These are phyloP conservation scores for Heliconius ismenius DNA, from an alignment of 2,888 invertebrate genomes.

Conservation along the genomic window DNA sequence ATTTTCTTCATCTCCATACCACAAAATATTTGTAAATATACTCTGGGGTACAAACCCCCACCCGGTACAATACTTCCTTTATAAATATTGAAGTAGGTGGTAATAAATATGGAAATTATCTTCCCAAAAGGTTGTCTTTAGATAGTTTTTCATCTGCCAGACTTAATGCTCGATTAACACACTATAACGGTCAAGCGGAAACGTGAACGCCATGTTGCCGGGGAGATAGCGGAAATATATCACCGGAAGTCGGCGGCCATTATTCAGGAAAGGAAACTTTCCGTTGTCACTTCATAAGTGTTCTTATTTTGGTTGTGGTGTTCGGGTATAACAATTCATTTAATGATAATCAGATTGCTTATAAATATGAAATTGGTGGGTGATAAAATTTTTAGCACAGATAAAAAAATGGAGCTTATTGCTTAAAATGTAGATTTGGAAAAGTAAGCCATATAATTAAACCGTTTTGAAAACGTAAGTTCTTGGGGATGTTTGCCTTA, in stretches of 20 bases:
- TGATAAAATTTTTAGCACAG: too few relatives aligned
- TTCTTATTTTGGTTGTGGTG: slow-evolving; percentile 59
- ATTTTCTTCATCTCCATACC: background rate
- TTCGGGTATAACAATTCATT: slow-evolving; percentile 35
- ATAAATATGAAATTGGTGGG: background rate
- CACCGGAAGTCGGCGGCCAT: slow-evolving; percentile 76
- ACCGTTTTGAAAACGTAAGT: too few relatives aligned
- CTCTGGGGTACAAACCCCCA: background rate
- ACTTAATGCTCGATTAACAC: slow-evolving; percentile 80
- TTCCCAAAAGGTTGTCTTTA: slow-evolving; percentile 49
- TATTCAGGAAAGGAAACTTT: slow-evolving; percentile 76
- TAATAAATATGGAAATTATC: slow-evolving; percentile 55
- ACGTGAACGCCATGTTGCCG: slow-evolving; percentile 73
- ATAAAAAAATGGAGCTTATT: too few relatives aligned
- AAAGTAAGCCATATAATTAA: too few relatives aligned
- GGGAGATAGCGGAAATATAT: slow-evolving; percentile 81
- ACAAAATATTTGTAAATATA: background rate
- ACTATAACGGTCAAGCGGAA: slow-evolving; percentile 79
- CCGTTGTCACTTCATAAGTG: slow-evolving; percentile 73
- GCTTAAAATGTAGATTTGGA: too few relatives aligned
- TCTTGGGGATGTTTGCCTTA: too few relatives aligned
- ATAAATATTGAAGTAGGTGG: slow-evolving; percentile 21
- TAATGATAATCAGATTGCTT: background rate
- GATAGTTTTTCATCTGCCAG: slow-evolving; percentile 76
- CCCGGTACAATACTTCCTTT: background rate